A percentile compares a stretch with the other conserved stretches of the same genome.
phyloP scores from a whole-genome alignment of 2,113 vertebrate genomes.

The Prionailurus viverrinus region DNA sequence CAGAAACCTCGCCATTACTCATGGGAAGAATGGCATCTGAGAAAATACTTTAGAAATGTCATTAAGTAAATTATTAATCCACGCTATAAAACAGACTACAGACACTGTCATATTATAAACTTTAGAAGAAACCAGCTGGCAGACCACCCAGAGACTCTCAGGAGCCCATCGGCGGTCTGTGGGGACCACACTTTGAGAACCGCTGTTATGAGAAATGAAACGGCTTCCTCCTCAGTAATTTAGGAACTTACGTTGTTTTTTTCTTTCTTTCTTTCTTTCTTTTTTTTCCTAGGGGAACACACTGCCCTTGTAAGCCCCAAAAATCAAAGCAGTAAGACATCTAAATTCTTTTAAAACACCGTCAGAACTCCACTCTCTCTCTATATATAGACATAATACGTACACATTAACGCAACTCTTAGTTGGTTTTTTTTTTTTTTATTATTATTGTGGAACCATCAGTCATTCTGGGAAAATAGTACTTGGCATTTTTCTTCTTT shows the following conservation, averaged over 20 bases:
- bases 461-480: background rate
- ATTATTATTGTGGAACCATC: background rate
- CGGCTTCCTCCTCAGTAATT: slow-evolving; percentile 59
- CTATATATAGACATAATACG: background rate
- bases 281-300: background rate
- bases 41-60: slow-evolving; percentile 70
- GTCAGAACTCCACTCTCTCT: background rate
- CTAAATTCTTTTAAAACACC: slow-evolving; percentile 68
- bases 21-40: slow-evolving; percentile 60
- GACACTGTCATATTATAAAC: slow-evolving; percentile 49
- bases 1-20: slow-evolving; percentile 66
- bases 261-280: background rate
- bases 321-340: slow-evolving; percentile 48
- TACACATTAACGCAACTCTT: background rate
- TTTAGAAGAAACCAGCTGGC: slow-evolving; percentile 57
- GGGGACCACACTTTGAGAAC: slow-evolving; percentile 71
- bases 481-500: background rate
- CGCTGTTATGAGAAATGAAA: slow-evolving; percentile 56
- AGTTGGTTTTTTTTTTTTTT: background rate
- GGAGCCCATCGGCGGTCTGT: slow-evolving; percentile 38
- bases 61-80: slow-evolving; percentile 76
- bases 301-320: background rate
- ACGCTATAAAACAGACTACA: slow-evolving; percentile 63
- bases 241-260: slow-evolving; percentile 12
- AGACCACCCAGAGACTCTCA: slow-evolving; percentile 71